These are phyloP conservation scores for Eupeodes luniger DNA, from an alignment of 2,888 invertebrate species.

Conservation along the genomic window DNA sequence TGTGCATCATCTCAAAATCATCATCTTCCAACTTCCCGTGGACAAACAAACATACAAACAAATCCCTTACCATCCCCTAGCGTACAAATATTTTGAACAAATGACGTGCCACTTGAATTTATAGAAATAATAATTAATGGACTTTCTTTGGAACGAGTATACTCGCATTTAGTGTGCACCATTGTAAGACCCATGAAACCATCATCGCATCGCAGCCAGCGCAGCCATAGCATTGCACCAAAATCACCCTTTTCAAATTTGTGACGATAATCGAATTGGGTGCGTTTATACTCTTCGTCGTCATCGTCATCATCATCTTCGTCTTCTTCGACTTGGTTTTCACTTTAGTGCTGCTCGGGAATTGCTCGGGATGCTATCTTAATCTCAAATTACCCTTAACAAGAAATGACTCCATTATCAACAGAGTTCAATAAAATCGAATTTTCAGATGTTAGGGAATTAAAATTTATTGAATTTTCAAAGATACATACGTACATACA, in stretches of 20 bases:
- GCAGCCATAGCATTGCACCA: no score
- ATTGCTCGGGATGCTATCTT: constrained; percentile 36
- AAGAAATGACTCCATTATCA: constrained; percentile 67
- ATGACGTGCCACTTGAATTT: constrained; percentile 73
- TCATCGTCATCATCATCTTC: not conserved
- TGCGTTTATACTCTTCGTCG: constrained; percentile 9
- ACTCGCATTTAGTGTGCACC: constrained; percentile 19
- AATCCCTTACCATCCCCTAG: not conserved
- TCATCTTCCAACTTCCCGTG: not conserved
- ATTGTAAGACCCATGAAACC: not conserved
- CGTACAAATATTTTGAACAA: constrained; percentile 56
- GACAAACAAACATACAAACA: not conserved
- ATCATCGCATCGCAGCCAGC: not conserved
- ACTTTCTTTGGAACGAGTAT: constrained; percentile 6
- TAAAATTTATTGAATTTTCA: constrained; percentile 54
- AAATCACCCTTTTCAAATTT: constrained; percentile 43
- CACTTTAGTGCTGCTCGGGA: not conserved
- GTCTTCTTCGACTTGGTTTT: not conserved
- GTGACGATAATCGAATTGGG: constrained; percentile 60
- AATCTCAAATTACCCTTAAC: constrained; percentile 62
- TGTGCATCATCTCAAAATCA: constrained; percentile 27
- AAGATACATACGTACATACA: not conserved
- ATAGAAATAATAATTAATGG: constrained; percentile 68
- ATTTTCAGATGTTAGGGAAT: constrained; percentile 54
- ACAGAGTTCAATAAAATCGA: constrained; percentile 53